phyloP scores from a whole-genome alignment of 2,888 invertebrate genomes.

The Nomada fucata region DNA sequence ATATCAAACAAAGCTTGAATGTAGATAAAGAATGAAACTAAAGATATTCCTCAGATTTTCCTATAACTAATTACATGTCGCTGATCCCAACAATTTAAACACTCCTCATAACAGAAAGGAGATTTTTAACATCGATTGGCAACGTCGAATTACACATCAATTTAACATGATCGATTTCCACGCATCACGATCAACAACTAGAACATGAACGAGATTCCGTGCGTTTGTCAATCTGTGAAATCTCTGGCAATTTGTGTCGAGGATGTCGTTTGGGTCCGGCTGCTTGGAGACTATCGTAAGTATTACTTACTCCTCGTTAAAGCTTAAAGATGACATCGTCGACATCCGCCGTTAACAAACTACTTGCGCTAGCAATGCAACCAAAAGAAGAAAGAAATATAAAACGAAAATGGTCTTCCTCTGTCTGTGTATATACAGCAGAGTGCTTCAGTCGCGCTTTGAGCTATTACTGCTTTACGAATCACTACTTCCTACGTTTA shows the following conservation, averaged over 20 bases:
- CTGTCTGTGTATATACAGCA: slow-evolving; percentile 42
- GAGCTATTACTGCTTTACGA: slow-evolving; percentile 57
- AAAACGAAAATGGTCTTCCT: slow-evolving; percentile 54
- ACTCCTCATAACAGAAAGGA: slow-evolving; percentile 3
- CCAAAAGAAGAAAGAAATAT: slow-evolving; percentile 27
- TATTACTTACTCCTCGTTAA: slow-evolving; percentile 68
- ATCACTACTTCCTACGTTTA: slow-evolving; percentile 52
- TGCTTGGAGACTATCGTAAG: slow-evolving; percentile 35
- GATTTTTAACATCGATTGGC: slow-evolving; percentile 12
- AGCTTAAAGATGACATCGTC: slow-evolving; percentile 53
- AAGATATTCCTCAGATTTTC: neutral
- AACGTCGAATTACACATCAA: slow-evolving; percentile 18
- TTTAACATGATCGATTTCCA: neutral
- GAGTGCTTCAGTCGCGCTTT: slow-evolving; percentile 42
- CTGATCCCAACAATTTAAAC: too few relatives aligned
- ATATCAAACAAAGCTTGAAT: too few relatives aligned
- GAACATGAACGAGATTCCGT: neutral
- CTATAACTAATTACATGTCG: neutral
- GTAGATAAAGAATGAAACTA: too few relatives aligned
- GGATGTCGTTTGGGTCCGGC: slow-evolving; percentile 26
- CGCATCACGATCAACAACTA: neutral
- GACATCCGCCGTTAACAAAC: slow-evolving; percentile 58
- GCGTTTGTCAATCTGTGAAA: slow-evolving; percentile 5
- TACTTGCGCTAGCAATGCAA: slow-evolving; percentile 56
- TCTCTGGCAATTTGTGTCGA: slow-evolving; percentile 32